A percentile compares a stretch with the other conserved stretches of the same genome.
phyloP scores from a whole-genome alignment of 2,888 invertebrate species.

The Aspidiotus destructor region DNA sequence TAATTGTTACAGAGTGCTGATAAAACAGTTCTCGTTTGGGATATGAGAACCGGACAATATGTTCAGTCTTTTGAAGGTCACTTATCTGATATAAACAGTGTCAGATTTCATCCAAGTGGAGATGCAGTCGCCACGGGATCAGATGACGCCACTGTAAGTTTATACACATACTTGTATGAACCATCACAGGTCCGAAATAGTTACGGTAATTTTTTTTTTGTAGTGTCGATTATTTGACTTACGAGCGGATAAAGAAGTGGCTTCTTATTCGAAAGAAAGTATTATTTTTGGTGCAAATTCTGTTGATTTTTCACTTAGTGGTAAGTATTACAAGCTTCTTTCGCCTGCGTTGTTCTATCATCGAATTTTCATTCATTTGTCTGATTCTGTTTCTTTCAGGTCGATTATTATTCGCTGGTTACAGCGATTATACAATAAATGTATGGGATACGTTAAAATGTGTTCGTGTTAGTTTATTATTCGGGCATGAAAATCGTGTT shows the following conservation, averaged over 20 bases:
- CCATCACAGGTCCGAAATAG: not conserved
- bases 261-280: constrained; percentile 90
- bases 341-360: not conserved
- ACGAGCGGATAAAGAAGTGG: constrained; percentile 94
- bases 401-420: constrained; percentile 91
- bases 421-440: constrained; percentile 97
- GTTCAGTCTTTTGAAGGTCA: constrained; percentile 99
- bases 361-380: no score
- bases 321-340: constrained; percentile 44
- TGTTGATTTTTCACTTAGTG: constrained; percentile 94
- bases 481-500: constrained; percentile 93
- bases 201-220: constrained; percentile 35
- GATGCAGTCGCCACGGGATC: constrained; percentile 97
- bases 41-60: constrained; percentile 95
- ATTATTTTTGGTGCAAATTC: constrained; percentile 96
- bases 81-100: constrained; percentile 94
- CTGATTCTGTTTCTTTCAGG: constrained; percentile 46
- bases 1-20: constrained; percentile 67
- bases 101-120: constrained; percentile 96
- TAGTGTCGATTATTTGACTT: constrained; percentile 93
- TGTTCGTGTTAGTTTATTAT: constrained; percentile 74
- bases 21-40: constrained; percentile 96
- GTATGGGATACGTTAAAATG: constrained; percentile 98
- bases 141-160: constrained; percentile 84
- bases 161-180: not conserved